A percentile compares a stretch with the other conserved stretches of the same genome.
phyloP scores from a whole-genome alignment of 2,113 vertebrate species.

The Gymnarchus niloticus region DNA sequence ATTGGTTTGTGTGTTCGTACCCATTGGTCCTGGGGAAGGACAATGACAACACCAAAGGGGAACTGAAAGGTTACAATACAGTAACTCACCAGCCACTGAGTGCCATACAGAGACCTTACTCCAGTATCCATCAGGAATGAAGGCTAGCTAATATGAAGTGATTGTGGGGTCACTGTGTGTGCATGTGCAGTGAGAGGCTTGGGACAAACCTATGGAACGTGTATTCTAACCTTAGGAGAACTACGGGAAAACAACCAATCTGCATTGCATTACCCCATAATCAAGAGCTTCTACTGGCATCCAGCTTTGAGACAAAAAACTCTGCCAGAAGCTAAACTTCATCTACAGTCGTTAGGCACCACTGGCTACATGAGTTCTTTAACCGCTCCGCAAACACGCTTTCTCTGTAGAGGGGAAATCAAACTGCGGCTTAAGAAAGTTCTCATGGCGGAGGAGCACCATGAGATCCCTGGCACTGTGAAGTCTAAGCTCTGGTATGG shows the following conservation, averaged over 20 bases:
- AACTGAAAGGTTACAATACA: slow-evolving; percentile 46
- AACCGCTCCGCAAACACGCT: slow-evolving; percentile 32
- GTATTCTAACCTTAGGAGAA: not conserved
- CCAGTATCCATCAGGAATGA: not conserved
- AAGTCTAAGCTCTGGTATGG: slow-evolving; percentile 48
- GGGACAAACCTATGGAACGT: not conserved
- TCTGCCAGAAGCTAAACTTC: not conserved
- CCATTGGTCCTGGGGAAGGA: slow-evolving; percentile 42
- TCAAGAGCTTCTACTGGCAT: not conserved
- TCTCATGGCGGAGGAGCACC: slow-evolving; percentile 39
- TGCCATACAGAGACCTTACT: slow-evolving; percentile 3
- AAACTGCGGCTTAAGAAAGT: slow-evolving; percentile 38
- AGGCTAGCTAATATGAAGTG: slow-evolving; percentile 17
- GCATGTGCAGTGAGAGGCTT: not conserved
- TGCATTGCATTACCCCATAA: not conserved
- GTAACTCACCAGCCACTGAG: slow-evolving; percentile 36
- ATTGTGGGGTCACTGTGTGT: slow-evolving; percentile 1
- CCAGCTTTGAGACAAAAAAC: not conserved
- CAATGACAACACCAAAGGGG: slow-evolving; percentile 48
- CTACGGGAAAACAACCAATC: not conserved
- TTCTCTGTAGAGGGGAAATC: slow-evolving; percentile 44
- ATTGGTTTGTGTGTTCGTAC: slow-evolving; percentile 43
- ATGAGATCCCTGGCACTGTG: slow-evolving; percentile 38
- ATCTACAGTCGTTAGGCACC: slow-evolving; percentile 40
- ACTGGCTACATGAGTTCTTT: slow-evolving; percentile 14